Evolutionary conservation across 1,140 invertebrate genomes (phyloP), one percentile per base, ranked within the genome.

Genomic region (Atopsyche davidsoni): DNA sequence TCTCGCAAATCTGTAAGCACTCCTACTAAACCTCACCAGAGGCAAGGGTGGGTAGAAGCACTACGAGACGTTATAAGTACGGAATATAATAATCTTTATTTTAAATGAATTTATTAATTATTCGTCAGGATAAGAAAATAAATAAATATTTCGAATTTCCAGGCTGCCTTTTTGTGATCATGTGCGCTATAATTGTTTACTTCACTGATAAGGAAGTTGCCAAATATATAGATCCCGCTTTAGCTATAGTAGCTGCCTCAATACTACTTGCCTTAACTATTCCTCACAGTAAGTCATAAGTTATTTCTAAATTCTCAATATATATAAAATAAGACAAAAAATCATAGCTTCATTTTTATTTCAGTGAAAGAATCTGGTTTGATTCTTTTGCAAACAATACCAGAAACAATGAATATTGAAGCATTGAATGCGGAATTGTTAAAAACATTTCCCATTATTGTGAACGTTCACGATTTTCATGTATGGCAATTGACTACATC

Each of bases 401-500:
- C 88, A 1, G 82, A 79, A 54, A 79, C 86, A 34, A 87, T 90
- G 21, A 80, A 89, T 55, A 81, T 89, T 21, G 75, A 82, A 41
- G 71, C 69, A 2, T 69, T 88, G 19, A 80, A 83, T 51, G 70
- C 70, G 18, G 75, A 83, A 53, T 61, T 89, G 9, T 62, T 82
- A 0, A 66, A 72, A 45, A 75, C 79, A 60, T 93, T 94, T 67
- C 87, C 87, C 0, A 81, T 82, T 36, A 83, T 90, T 32, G 70
- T 86, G 0, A 86, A 85, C 57, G 79, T 90, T 10, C 87, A 91
- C 57, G 87, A 91, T 65, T 74, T 90, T 11, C 87, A 90, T 55
- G 79, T 90, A 2, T 90, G 87, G 87, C 80, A 86, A 54, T 64
- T 90, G 25, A 85, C 83, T 0, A 77, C 79, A 9, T 69, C 76